phyloP scores from a whole-genome alignment of 2,797 vertebrate genomes.

The Macropodus opercularis region DNA sequence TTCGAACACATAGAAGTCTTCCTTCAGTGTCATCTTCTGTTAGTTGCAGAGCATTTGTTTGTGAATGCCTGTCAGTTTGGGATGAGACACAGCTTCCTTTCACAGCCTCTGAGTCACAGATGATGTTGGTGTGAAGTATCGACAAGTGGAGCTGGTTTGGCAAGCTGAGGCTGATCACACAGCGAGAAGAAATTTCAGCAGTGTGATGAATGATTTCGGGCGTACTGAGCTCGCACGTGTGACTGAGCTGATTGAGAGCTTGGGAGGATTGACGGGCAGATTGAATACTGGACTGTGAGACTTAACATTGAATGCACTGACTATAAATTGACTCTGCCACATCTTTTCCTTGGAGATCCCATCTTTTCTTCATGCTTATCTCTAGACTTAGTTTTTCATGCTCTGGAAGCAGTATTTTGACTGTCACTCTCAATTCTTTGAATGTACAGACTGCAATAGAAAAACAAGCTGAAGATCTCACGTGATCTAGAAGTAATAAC shows the following conservation, averaged over 20 bases:
- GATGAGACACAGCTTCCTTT: constrained; percentile 51
- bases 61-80: constrained; percentile 42
- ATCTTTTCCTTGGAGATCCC: constrained; percentile 17
- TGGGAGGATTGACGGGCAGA: constrained; percentile 42
- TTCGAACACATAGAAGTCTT: constrained; percentile 19
- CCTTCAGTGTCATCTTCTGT: constrained; percentile 24
- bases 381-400: not conserved
- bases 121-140: constrained; percentile 57
- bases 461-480: not conserved
- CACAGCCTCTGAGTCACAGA: constrained; percentile 45
- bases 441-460: not conserved
- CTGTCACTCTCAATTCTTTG: not conserved
- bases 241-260: constrained; percentile 55
- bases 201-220: constrained; percentile 50
- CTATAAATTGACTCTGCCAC: constrained; percentile 42
- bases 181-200: constrained; percentile 30
- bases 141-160: constrained; percentile 49
- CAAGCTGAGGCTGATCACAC: constrained; percentile 24
- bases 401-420: constrained; percentile 11
- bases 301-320: constrained; percentile 45
- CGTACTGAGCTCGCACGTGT: constrained; percentile 46
- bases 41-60: constrained; percentile 40
- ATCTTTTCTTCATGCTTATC: constrained; percentile 8
- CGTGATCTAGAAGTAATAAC: not conserved
- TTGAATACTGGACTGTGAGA: constrained; percentile 43